A percentile compares a stretch with the other conserved stretches of the same genome.
phyloP scores from a whole-genome alignment of 2,797 vertebrate genomes.

The Gobio occitaniae region DNA sequence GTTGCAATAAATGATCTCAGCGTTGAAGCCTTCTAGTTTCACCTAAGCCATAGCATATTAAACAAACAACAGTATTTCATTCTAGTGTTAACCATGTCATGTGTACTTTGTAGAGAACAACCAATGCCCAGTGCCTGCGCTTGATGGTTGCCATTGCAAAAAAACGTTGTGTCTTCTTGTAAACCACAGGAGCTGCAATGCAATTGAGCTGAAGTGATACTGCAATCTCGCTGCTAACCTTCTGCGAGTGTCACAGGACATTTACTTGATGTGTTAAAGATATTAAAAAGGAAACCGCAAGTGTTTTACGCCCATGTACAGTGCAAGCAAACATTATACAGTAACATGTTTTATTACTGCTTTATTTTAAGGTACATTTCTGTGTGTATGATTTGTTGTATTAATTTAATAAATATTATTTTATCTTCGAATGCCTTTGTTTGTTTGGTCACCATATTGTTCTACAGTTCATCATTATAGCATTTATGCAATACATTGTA shows the following conservation, averaged over 20 bases:
- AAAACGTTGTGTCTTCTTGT: slow-evolving; percentile 26
- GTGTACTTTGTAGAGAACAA: slow-evolving; percentile 24
- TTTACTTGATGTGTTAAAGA: slow-evolving; percentile 36
- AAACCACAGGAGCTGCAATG: slow-evolving; percentile 61
- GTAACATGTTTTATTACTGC: slow-evolving; percentile 19
- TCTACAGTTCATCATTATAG: background rate
- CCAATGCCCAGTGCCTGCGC: background rate
- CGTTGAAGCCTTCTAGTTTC: background rate
- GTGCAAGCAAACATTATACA: background rate
- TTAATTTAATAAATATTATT: slow-evolving; percentile 58
- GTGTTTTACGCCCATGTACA: slow-evolving; percentile 10
- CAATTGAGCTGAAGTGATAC: slow-evolving; percentile 56
- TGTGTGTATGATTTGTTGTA: background rate
- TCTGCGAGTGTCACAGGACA: slow-evolving; percentile 38
- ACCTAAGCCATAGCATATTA: slow-evolving; percentile 5
- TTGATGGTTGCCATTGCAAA: slow-evolving; percentile 38
- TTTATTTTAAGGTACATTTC: slow-evolving; percentile 15
- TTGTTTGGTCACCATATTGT: background rate
- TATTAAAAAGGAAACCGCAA: slow-evolving; percentile 27
- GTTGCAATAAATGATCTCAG: slow-evolving; percentile 71
- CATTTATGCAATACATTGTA: background rate
- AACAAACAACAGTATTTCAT: slow-evolving; percentile 6
- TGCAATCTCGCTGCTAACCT: slow-evolving; percentile 48
- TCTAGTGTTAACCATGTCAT: slow-evolving; percentile 22
- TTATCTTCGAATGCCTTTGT: background rate